phyloP scores from a whole-genome alignment of 1,140 invertebrate genomes.

The Aphaenogaster ashmeadi region DNA sequence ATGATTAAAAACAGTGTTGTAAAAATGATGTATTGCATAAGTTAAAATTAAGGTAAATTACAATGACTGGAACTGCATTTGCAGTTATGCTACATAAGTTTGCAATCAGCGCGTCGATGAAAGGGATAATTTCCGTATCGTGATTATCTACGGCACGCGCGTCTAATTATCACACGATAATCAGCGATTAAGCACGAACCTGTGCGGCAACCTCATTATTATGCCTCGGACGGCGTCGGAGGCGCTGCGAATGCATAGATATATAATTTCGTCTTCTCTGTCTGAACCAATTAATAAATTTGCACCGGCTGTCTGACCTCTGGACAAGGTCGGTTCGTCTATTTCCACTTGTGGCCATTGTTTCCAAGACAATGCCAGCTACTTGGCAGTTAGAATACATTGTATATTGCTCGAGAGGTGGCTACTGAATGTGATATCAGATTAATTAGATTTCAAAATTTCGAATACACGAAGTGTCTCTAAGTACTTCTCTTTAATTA shows the following conservation, averaged over 20 bases:
- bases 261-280: conserved; percentile 71
- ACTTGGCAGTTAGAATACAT: conserved; percentile 79
- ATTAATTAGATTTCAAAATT: conserved; percentile 76
- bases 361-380: conserved; percentile 76
- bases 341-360: conserved; percentile 75
- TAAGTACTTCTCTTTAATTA: conserved; percentile 1
- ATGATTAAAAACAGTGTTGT: not conserved
- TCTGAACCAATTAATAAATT: conserved; percentile 81
- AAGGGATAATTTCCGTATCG: conserved; percentile 28
- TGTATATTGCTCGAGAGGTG: conserved; percentile 69
- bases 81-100: conserved; percentile 14
- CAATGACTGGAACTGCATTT: not conserved
- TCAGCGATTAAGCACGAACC: conserved; percentile 68
- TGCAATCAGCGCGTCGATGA: conserved; percentile 22
- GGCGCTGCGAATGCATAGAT: conserved; percentile 28
- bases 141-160: conserved; percentile 59
- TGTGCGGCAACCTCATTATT: conserved; percentile 62
- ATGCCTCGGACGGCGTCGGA: conserved; percentile 26
- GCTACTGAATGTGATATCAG: conserved; percentile 67
- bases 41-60: not conserved
- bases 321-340: conserved; percentile 73
- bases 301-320: conserved; percentile 70
- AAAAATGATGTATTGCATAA: not conserved
- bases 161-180: conserved; percentile 67
- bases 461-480: conserved; percentile 1